Evolutionary conservation across 2,797 vertebrate species (phyloP).

Genomic region (Pristis pectinata): DNA sequence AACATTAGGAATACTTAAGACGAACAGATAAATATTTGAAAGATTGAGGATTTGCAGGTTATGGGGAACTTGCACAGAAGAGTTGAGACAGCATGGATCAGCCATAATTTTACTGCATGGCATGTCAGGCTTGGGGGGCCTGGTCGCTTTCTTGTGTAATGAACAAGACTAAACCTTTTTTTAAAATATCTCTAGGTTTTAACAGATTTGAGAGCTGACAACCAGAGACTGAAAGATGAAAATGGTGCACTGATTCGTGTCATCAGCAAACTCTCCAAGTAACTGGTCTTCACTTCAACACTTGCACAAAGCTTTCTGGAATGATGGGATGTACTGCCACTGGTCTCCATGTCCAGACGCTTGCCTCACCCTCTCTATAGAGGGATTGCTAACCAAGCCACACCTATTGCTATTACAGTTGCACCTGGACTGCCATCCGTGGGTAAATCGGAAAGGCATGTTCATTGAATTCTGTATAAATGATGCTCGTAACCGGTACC

Average conservation of each 20-base stretch:
- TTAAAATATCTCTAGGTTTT: constrained; percentile 61
- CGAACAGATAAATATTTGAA: no score
- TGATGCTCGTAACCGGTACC: background rate
- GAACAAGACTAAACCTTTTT: background rate
- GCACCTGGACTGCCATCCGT: background rate
- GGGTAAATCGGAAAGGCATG: constrained; percentile 26
- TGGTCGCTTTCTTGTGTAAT: no score
- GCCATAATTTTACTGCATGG: no score
- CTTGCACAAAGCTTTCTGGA: constrained; percentile 35
- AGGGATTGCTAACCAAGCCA: constrained; percentile 32
- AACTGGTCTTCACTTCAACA: constrained; percentile 45
- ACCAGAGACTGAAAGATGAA: constrained; percentile 95
- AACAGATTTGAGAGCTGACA: constrained; percentile 90
- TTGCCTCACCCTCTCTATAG: constrained; percentile 23
- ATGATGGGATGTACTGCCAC: constrained; percentile 6
- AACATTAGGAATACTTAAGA: no score
- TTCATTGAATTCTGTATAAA: constrained; percentile 2
- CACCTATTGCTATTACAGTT: constrained; percentile 21
- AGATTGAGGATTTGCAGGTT: no score
- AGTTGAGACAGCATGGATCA: no score
- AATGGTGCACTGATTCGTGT: constrained; percentile 94
- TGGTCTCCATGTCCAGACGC: constrained; percentile 11
- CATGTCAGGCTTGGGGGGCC: no score
- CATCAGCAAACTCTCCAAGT: constrained; percentile 98
- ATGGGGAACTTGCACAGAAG: no score